Evolutionary conservation across 2,888 invertebrate genomes (phyloP), one percentile per base, ranked within the genome.

Genomic region (Perithous albicinctus): DNA sequence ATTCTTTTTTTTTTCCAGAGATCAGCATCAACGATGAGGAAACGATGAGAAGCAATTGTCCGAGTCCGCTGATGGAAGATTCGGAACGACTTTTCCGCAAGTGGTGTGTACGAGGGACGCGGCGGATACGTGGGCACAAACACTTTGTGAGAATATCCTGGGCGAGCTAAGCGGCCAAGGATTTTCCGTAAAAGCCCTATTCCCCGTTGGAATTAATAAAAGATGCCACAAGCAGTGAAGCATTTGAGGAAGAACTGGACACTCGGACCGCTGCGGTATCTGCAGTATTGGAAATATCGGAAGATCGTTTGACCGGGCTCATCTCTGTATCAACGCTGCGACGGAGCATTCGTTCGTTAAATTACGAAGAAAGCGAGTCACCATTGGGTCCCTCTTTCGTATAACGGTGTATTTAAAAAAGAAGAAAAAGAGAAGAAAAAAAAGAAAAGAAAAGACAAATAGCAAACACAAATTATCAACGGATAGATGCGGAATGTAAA

Each of bases 241-340:
- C 88, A 88, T 59, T 85, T 88, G 75, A 85, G 85, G 77, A 85
- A 87, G 82, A 85, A 87, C 73, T 84, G 87, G 82, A 87, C 86
- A 70, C 89, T 90, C 85, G 85, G 90, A 86, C 86, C 89, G 86
- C 85, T 88, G 77, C 87, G 87, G 84, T 88, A 89, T 85, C 87
- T 87, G 79, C 86, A 87, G 77, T 89, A 86, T 85, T 87, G 85
- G 79, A 86, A 86, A 82, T 89, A 87, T 83, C 85, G 90, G 51
- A 89, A 89, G 83, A 90, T 89, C 84, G 87, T 88, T 84, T 89
- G 75, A 83, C 82, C 48, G 35, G 43, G 29, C 32, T 32, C 8
- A 18, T 32, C 32, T 18, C 29, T 18, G 2, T n/a, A 20, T n/a
- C 43, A 15, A 23, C 12, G n/a, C 26, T 8, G 59, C 35, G 12